Evolutionary conservation across 1,140 invertebrate species (phyloP).

Genomic region (Drosophila grimshawi): DNA sequence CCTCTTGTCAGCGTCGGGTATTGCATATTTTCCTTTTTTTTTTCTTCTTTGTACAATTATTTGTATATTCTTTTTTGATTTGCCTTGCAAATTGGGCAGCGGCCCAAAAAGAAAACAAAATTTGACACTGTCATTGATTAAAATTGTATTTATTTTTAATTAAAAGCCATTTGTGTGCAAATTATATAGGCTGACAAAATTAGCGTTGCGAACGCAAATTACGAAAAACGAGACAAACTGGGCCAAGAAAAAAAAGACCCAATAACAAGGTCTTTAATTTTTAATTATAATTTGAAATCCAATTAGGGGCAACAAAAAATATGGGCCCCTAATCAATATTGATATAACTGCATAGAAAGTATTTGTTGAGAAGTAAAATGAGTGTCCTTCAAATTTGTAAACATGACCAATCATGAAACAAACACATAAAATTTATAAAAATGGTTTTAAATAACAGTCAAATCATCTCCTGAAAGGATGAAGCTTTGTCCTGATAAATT

Average conservation of each 20-base stretch:
- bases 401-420: too few relatives aligned
- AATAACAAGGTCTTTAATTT: conserved; percentile 20
- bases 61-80: conserved; percentile 46
- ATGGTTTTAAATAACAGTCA: too few relatives aligned
- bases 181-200: conserved; percentile 61
- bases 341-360: background rate
- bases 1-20: conserved; percentile 44
- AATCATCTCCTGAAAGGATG: too few relatives aligned
- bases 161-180: conserved; percentile 69
- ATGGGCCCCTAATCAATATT: background rate
- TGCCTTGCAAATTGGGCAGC: conserved; percentile 71
- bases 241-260: background rate
- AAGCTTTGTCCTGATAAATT: too few relatives aligned
- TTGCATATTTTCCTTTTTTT: conserved; percentile 41
- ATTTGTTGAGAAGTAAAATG: background rate
- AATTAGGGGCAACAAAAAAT: conserved; percentile 19
- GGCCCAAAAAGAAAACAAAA: conserved; percentile 28
- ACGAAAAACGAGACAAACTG: conserved; percentile 7
- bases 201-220: background rate
- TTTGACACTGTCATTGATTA: conserved; percentile 44
- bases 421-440: too few relatives aligned
- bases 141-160: conserved; percentile 78
- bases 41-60: conserved; percentile 26
- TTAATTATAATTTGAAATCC: conserved; percentile 25
- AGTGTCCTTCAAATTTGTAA: too few relatives aligned